Percentiles rank a stretch among this genome's conserved stretches.
These are phyloP conservation scores for Drosophila differens DNA, from an alignment of 2,888 invertebrate species.

Conservation along the genomic window DNA sequence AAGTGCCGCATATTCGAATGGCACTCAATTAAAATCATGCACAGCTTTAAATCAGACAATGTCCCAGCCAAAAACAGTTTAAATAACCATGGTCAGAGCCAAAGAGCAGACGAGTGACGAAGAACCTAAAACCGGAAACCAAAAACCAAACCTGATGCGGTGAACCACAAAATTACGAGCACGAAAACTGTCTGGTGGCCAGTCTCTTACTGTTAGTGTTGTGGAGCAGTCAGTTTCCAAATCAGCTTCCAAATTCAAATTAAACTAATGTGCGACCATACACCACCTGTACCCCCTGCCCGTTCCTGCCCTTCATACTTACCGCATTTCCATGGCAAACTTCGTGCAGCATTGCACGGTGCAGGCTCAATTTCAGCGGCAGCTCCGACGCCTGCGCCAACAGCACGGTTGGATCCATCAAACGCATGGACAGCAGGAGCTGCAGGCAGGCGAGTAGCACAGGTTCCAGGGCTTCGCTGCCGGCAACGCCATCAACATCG, in stretches of 20 bases:
- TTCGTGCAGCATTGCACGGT: constrained; percentile 79
- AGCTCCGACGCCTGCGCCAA: constrained; percentile 63
- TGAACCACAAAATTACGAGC: constrained; percentile 76
- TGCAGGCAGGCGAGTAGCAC: constrained; percentile 78
- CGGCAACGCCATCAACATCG: constrained; percentile 37
- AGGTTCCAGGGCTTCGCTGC: constrained; percentile 54
- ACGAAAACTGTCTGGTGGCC: constrained; percentile 69
- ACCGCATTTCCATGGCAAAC: constrained; percentile 77
- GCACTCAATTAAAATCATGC: constrained; percentile 75
- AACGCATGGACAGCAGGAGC: constrained; percentile 81
- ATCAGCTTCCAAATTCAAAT: constrained; percentile 72
- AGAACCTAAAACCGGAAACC: constrained; percentile 24
- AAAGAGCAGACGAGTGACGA: constrained; percentile 7
- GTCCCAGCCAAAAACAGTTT: constrained; percentile 28
- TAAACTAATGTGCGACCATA: constrained; percentile 69
- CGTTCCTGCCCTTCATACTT: constrained; percentile 31
- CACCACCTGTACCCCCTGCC: neutral
- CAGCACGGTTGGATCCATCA: constrained; percentile 78
- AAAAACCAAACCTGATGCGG: constrained; percentile 60
- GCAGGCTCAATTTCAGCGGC: constrained; percentile 68
- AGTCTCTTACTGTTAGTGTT: constrained; percentile 42
- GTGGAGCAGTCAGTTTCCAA: constrained; percentile 29
- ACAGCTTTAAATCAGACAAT: constrained; percentile 38
- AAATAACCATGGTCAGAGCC: constrained; percentile 27
- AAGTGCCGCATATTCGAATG: constrained; percentile 69